These are phyloP conservation scores for Catocala nupta DNA, from an alignment of 2,888 invertebrate species.

Conservation along the genomic window DNA sequence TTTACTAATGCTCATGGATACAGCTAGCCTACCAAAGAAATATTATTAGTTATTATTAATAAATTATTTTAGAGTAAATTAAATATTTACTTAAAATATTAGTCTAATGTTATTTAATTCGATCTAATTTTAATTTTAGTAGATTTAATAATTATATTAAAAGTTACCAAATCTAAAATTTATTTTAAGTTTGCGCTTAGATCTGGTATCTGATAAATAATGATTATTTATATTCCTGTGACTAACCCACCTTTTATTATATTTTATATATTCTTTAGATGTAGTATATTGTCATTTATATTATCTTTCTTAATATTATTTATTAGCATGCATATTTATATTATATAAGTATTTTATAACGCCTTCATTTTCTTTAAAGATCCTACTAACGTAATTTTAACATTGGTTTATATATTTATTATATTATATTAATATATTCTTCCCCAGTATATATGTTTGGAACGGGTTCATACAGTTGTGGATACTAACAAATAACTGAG, in stretches of 20 bases:
- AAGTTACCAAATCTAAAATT: conserved; percentile 33
- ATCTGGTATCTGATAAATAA: conserved; percentile 13
- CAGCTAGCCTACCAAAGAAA: conserved; percentile 85
- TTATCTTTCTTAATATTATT: conserved; percentile 12
- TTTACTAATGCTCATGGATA: conserved; percentile 72
- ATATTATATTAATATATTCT: conserved; percentile 15
- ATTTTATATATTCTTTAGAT: conserved; percentile 13
- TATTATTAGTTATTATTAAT: conserved; percentile 48
- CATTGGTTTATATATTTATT: conserved; percentile 6
- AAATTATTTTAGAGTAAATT: conserved; percentile 31
- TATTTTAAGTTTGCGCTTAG: conserved; percentile 18
- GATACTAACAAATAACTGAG: conserved; percentile 45
- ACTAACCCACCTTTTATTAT: conserved; percentile 25
- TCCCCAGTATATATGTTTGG: conserved; percentile 20
- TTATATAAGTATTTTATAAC: neutral
- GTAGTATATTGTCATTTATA: conserved; percentile 9
- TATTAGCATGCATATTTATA: conserved; percentile 7
- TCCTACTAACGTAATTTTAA: conserved; percentile 5
- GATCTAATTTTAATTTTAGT: conserved; percentile 19
- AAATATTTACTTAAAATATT: conserved; percentile 17
- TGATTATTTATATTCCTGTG: conserved; percentile 14
- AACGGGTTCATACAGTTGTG: conserved; percentile 26
- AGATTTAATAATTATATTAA: conserved; percentile 18
- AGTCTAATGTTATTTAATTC: conserved; percentile 20
- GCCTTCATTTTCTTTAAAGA: neutral